phyloP scores from a whole-genome alignment of 2,797 vertebrate species.

The Leontopithecus rosalia region DNA sequence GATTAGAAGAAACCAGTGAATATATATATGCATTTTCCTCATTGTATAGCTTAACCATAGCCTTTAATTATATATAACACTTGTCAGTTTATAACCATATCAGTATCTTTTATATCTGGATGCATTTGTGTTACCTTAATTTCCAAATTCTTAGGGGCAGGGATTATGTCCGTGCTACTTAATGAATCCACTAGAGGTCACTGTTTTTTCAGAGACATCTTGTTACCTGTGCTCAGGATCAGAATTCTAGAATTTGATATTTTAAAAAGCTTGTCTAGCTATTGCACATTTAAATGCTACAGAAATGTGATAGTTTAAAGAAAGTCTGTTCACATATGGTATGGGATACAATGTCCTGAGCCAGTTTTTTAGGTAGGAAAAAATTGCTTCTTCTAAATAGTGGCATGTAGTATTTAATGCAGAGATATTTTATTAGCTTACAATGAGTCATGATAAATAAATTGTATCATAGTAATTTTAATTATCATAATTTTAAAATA shows the following conservation, averaged over 20 bases:
- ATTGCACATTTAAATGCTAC: background rate
- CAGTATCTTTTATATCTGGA: constrained; percentile 2
- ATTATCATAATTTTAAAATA: constrained; percentile 31
- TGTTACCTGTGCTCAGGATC: background rate
- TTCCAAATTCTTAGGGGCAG: background rate
- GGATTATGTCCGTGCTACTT: constrained; percentile 1
- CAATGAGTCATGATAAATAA: constrained; percentile 9
- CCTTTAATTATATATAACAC: background rate
- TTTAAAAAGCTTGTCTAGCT: constrained; percentile 9
- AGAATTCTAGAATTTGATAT: constrained; percentile 42
- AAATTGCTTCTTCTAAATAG: background rate
- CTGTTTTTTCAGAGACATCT: constrained; percentile 58
- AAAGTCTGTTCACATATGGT: background rate
- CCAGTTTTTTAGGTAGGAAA: background rate
- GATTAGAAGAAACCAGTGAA: background rate
- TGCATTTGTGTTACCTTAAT: constrained; percentile 12
- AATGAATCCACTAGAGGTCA: constrained; percentile 75
- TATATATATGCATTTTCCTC: background rate
- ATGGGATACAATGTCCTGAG: background rate
- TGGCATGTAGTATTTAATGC: constrained; percentile 14
- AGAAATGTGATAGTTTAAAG: constrained; percentile 41
- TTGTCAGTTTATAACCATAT: background rate
- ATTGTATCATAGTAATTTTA: background rate
- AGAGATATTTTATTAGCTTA: constrained; percentile 35
- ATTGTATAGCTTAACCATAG: background rate